Percentiles rank a stretch among this genome's conserved stretches.
Conservation (phyloP, 2,888 invertebrate species). For the Eupelmus urozonus region DNA sequence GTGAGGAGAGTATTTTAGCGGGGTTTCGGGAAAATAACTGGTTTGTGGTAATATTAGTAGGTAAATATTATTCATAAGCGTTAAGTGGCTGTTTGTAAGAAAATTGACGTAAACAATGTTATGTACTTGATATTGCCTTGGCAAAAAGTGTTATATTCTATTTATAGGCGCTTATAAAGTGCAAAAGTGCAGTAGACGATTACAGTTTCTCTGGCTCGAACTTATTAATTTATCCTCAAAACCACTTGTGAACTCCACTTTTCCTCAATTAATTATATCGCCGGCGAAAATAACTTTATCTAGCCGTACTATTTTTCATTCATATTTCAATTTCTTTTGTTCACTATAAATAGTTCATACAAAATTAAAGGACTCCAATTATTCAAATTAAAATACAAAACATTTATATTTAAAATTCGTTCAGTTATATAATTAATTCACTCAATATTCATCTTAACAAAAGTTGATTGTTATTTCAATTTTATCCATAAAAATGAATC, state of each 20-base stretch:
- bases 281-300: neutral
- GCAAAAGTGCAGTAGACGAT: constrained; percentile 8
- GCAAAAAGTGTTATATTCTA: constrained; percentile 15
- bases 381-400: too few species aligned
- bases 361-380: too few species aligned
- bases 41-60: neutral
- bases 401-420: too few species aligned
- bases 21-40: too few species aligned
- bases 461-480: too few species aligned
- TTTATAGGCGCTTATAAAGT: constrained; percentile 10
- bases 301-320: neutral
- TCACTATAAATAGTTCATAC: too few species aligned
- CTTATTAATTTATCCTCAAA: constrained; percentile 44
- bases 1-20: too few species aligned
- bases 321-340: too few species aligned
- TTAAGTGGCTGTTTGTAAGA: neutral
- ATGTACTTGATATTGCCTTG: constrained; percentile 12
- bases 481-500: too few species aligned
- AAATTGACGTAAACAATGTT: constrained; percentile 6
- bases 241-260: neutral
- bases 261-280: constrained; percentile 4
- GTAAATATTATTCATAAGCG: neutral
- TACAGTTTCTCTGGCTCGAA: neutral
- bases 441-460: too few species aligned
- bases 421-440: too few species aligned